Conservation (phyloP, 2,888 invertebrate genomes). For the Lasioglossum pauxillum region DNA sequence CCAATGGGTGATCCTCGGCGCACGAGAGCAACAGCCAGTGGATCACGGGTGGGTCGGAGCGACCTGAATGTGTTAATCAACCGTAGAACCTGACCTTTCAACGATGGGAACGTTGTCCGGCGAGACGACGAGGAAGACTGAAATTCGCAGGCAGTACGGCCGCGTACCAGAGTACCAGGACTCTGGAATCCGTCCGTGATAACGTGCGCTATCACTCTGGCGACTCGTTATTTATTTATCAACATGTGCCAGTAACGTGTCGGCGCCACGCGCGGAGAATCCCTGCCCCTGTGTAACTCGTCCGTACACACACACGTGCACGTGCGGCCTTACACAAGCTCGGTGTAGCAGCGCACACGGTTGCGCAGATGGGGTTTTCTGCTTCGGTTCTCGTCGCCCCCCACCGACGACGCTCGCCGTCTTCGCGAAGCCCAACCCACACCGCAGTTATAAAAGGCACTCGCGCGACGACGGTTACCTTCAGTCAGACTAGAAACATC, state of each 20-base stretch:
- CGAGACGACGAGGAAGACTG: neutral
- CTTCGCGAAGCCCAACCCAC: conserved; percentile 64
- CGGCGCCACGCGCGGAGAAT: conserved; percentile 63
- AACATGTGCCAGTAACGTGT: conserved; percentile 46
- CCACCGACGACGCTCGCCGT: conserved; percentile 6
- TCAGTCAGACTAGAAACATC: conserved; percentile 67
- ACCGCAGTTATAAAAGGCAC: conserved; percentile 73
- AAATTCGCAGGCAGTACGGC: neutral
- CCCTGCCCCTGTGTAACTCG: conserved; percentile 43
- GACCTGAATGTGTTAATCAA: neutral
- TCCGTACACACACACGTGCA: neutral
- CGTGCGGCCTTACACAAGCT: neutral
- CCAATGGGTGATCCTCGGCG: neutral
- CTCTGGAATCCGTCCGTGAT: conserved; percentile 39
- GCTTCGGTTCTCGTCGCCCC: conserved; percentile 24
- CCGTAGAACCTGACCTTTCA: conserved; percentile 3
- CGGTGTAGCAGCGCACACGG: conserved; percentile 4
- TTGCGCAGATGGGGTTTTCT: conserved; percentile 52
- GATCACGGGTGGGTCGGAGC: neutral
- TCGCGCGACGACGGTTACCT: conserved; percentile 45
- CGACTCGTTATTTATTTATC: conserved; percentile 57
- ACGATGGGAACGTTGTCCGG: neutral
- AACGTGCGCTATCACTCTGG: conserved; percentile 42
- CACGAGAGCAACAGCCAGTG: neutral
- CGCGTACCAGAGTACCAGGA: conserved; percentile 4